Base-by-base conservation (phyloP, 2,797 vertebrate genomes). In the Sardinella longiceps region DNA sequence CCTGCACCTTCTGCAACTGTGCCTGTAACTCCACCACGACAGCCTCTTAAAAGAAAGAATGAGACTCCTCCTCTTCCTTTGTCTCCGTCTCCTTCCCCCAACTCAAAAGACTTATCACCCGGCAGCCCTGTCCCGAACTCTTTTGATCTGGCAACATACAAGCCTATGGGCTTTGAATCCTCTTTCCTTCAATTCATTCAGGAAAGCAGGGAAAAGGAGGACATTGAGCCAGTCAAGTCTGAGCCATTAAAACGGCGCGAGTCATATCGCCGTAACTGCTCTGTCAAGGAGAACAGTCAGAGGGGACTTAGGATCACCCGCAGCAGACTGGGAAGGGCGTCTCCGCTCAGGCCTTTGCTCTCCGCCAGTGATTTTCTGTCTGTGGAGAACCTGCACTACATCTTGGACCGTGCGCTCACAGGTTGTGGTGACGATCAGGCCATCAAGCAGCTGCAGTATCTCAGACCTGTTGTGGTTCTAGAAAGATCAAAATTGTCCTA, bases 381-480 rank as follows among this genome's bases (percentile, higher is more conserved):
- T 5, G 95, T 98, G 89, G 95, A 98, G 93, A 98, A 98, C 90
- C 92, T 99, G 92, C 97, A 97, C 91, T 96, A 96, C 0, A 98
- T 99, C 90, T 92, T 99, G 93, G 98, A 99, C 94, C 98, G 97
- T 94, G 98, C 98, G 66, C 94, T 99, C 90, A 96, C 96, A 51
- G 97, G 97, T 91, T 99, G 97, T 93, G 98, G 98, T 88, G 98
- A 99, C 91, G 98, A 99, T 92, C 96, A 98, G 93, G 98, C 98
- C 92, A 97, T 99, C 92, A 98, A 99, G 93, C 98, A 99, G 92
- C 97, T 99, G 88, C 98, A 98, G 96, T 98, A 98, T 94, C 97
- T 99, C 93, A 96, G 97, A 90, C 98, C 98, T n/a, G 98, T 99
- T 84, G 98, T 99, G 87, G 97, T 99, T 88, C 95, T 99, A 83